These are phyloP conservation scores for Cepaea nemoralis DNA, from an alignment of 1,140 invertebrate species.

Conservation along the genomic window DNA sequence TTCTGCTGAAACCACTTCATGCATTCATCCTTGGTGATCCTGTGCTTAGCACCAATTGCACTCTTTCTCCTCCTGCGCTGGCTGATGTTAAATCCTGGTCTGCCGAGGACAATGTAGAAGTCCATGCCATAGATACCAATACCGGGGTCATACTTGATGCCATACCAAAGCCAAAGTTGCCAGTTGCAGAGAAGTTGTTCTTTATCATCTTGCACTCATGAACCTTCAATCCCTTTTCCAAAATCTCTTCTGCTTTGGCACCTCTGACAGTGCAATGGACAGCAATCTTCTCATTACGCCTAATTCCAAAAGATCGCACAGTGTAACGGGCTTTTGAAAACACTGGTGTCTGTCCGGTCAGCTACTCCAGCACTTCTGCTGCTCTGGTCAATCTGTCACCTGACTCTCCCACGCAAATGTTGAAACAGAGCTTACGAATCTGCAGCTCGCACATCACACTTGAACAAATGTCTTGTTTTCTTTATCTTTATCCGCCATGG, in stretches of 20 bases:
- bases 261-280: constrained; percentile 99
- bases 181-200: constrained; percentile 97
- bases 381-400: constrained; percentile 97
- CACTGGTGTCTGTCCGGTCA: constrained; percentile 98
- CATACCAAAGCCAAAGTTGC: constrained; percentile 99
- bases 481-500: constrained; percentile 5
- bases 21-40: constrained; percentile 95
- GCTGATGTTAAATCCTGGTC: constrained; percentile 94
- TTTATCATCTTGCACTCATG: constrained; percentile 98
- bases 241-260: constrained; percentile 98
- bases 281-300: constrained; percentile 99
- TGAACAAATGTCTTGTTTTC: constrained; percentile 63
- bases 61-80: constrained; percentile 92
- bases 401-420: constrained; percentile 99
- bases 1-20: constrained; percentile 99
- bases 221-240: constrained; percentile 97
- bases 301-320: constrained; percentile 98
- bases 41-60: constrained; percentile 91
- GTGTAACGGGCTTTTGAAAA: constrained; percentile 99
- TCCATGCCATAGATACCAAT: constrained; percentile 99
- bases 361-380: constrained; percentile 98
- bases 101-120: constrained; percentile 97
- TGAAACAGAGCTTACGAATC: constrained; percentile 97
- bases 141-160: constrained; percentile 99
- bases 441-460: constrained; percentile 97